Conservation (phyloP, 2,797 vertebrate genomes). For the Chlorospingus semifuscus region DNA sequence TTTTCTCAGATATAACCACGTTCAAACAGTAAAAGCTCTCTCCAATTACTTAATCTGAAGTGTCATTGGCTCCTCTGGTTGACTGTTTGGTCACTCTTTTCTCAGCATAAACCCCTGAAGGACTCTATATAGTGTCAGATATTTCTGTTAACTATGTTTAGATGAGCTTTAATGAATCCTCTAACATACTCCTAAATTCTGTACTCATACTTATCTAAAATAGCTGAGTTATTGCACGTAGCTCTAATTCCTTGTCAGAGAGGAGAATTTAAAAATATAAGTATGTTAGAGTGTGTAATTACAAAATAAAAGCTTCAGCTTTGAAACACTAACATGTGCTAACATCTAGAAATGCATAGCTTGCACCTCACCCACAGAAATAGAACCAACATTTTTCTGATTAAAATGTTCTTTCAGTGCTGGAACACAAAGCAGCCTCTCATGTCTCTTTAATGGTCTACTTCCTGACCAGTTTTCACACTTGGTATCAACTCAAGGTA, state of each 20-base stretch:
- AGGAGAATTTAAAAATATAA: background rate
- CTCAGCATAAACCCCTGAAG: background rate
- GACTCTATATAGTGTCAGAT: background rate
- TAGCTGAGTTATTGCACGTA: background rate
- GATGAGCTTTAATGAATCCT: background rate
- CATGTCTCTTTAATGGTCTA: background rate
- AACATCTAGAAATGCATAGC: background rate
- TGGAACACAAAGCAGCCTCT: background rate
- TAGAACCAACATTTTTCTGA: too few species aligned
- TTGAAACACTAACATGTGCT: background rate
- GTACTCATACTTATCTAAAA: background rate
- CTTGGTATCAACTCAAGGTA: background rate
- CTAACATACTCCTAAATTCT: background rate
- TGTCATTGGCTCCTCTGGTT: background rate
- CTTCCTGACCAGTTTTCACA: background rate
- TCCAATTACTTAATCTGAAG: background rate
- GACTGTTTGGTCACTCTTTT: background rate
- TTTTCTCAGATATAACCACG: background rate
- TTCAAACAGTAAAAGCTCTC: background rate
- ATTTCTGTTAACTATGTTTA: background rate
- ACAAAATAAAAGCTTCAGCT: background rate
- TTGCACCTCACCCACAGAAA: too few species aligned
- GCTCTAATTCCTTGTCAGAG: background rate
- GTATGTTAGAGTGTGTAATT: background rate
- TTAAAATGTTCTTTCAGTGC: background rate